phyloP scores from a whole-genome alignment of 1,140 invertebrate genomes.

The Ptiloglossa arizonensis region DNA sequence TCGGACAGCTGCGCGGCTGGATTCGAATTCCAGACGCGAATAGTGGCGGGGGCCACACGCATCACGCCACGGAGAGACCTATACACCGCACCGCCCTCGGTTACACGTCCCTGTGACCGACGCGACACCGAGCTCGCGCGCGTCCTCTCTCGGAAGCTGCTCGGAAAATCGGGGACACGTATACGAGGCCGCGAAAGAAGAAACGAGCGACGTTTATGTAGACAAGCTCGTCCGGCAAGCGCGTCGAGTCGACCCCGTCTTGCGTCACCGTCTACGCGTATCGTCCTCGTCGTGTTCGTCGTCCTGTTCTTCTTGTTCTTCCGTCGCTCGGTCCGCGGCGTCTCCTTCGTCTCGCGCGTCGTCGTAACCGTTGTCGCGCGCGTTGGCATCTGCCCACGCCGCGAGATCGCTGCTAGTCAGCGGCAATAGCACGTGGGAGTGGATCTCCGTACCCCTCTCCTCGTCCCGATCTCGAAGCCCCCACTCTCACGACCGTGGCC shows the following conservation, averaged over 20 bases:
- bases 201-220: slow-evolving; percentile 49
- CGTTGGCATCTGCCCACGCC: slow-evolving; percentile 68
- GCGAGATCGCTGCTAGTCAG: slow-evolving; percentile 26
- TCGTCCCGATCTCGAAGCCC: neutral
- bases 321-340: neutral
- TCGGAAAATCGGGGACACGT: slow-evolving; percentile 43
- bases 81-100: slow-evolving; percentile 18
- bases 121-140: too few species aligned
- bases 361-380: slow-evolving; percentile 58
- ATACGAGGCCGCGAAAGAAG: slow-evolving; percentile 46
- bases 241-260: slow-evolving; percentile 26
- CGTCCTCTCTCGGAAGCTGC: slow-evolving; percentile 30
- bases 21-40: slow-evolving; percentile 53
- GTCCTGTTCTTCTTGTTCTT: neutral
- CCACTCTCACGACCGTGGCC: slow-evolving; percentile 16
- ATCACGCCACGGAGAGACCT: neutral
- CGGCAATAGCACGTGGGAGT: slow-evolving; percentile 56
- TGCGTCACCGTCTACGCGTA: slow-evolving; percentile 20
- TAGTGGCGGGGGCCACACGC: slow-evolving; percentile 34
- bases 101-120: neutral
- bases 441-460: slow-evolving; percentile 31
- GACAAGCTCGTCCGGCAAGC: slow-evolving; percentile 59
- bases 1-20: slow-evolving; percentile 40
- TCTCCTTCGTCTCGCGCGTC: slow-evolving; percentile 26
- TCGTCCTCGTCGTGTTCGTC: neutral